Conservation (phyloP, 2,888 invertebrate species). For the Molorchus minor region DNA sequence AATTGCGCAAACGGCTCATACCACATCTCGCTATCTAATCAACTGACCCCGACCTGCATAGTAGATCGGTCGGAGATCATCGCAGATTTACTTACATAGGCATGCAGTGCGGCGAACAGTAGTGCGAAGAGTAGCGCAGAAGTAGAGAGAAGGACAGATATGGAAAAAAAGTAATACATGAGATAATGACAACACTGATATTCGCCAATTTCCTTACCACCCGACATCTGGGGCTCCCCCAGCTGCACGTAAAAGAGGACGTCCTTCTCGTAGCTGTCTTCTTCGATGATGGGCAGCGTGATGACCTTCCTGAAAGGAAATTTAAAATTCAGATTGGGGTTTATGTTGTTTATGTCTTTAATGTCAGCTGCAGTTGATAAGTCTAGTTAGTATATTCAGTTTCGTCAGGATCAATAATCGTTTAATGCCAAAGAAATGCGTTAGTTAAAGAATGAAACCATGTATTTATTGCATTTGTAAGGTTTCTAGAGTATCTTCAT, state of each 20-base stretch:
- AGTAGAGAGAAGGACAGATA: slow-evolving; percentile 52
- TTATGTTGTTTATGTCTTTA: too few species aligned
- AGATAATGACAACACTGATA: slow-evolving; percentile 43
- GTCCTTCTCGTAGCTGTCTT: slow-evolving; percentile 98
- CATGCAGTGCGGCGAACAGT: slow-evolving; percentile 59
- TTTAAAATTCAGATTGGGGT: slow-evolving; percentile 12
- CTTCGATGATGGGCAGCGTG: slow-evolving; percentile 88
- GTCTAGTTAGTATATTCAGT: too few species aligned
- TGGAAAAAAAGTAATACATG: slow-evolving; percentile 47
- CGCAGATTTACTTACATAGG: slow-evolving; percentile 59
- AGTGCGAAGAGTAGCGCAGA: slow-evolving; percentile 47
- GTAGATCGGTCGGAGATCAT: too few species aligned
- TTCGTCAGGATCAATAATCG: too few species aligned
- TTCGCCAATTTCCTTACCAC: slow-evolving; percentile 72
- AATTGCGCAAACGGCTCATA: neutral
- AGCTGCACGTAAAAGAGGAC: slow-evolving; percentile 92
- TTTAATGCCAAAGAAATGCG: too few species aligned
- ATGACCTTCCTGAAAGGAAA: slow-evolving; percentile 84
- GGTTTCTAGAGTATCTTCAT: too few species aligned
- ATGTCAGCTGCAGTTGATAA: too few species aligned
- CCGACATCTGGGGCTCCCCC: slow-evolving; percentile 86
- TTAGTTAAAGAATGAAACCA: too few species aligned
- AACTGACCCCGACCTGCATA: neutral
- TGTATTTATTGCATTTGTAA: too few species aligned
- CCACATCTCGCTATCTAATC: neutral